These are phyloP conservation scores for Cochlearius cochlearius DNA, from an alignment of 2,113 vertebrate species.

Conservation along the genomic window DNA sequence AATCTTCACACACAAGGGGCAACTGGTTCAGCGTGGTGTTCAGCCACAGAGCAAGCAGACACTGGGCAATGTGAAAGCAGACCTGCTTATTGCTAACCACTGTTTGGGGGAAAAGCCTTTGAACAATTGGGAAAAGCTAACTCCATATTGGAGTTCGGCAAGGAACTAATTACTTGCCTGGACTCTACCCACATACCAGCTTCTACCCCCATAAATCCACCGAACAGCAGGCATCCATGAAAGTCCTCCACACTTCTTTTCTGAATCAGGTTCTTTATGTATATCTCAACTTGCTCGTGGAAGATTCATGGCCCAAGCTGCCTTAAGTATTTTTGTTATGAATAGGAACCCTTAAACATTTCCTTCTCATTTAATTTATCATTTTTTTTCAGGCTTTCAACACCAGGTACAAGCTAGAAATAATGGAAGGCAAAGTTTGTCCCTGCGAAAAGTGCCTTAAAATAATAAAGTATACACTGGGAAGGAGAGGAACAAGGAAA, in stretches of 20 bases:
- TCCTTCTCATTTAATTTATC: slow-evolving; percentile 68
- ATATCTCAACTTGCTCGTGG: background rate
- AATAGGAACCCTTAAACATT: slow-evolving; percentile 66
- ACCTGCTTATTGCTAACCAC: background rate
- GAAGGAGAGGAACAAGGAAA: background rate
- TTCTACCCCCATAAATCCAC: slow-evolving; percentile 18
- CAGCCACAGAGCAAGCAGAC: background rate
- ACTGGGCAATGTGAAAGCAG: background rate
- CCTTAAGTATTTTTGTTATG: slow-evolving; percentile 57
- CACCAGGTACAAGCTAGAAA: background rate
- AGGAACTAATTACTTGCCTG: slow-evolving; percentile 29
- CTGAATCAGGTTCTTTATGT: slow-evolving; percentile 65
- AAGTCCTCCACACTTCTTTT: background rate
- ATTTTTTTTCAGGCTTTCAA: slow-evolving; percentile 51
- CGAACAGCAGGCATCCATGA: background rate
- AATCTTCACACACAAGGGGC: background rate
- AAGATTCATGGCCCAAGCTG: slow-evolving; percentile 51
- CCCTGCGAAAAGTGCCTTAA: slow-evolving; percentile 19
- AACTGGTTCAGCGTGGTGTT: accelerated
- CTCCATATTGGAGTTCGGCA: background rate
- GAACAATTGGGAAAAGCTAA: background rate
- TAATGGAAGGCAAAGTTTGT: slow-evolving; percentile 3
- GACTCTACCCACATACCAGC: background rate
- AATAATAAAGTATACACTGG: background rate
- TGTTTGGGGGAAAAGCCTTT: background rate